Percentiles rank a stretch among this genome's conserved stretches.
Conservation (phyloP, 2,113 vertebrate genomes). For the Charina bottae region DNA sequence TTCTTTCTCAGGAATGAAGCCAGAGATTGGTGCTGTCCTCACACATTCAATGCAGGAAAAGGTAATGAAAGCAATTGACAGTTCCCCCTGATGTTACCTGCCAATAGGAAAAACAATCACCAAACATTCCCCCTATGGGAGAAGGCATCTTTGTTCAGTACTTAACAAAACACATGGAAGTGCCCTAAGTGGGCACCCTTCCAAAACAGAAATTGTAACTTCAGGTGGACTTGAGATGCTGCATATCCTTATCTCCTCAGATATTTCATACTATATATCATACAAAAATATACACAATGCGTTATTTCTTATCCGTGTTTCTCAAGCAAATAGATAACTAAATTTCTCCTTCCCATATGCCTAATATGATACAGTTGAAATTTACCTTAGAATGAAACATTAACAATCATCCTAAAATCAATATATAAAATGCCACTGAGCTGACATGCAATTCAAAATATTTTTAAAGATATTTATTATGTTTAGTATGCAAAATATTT, state of each 20-base stretch:
- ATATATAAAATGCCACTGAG: no score
- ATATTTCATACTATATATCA: background rate
- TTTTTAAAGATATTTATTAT: background rate
- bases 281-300: background rate
- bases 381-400: conserved; percentile 19
- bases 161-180: no score
- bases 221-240: background rate
- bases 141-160: no score
- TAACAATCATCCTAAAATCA: conserved; percentile 19
- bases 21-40: background rate
- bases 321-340: background rate
- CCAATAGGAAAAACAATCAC: no score
- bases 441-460: no score
- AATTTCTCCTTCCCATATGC: background rate
- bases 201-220: background rate
- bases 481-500: conserved; percentile 51
- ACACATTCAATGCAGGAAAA: background rate
- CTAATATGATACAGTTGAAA: background rate
- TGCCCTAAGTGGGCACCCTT: background rate
- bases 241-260: background rate
- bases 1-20: background rate
- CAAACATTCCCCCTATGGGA: no score
- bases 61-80: no score
- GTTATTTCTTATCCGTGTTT: background rate
- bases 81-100: no score